Evolutionary conservation across 2,888 invertebrate genomes (phyloP).

Genomic region (Epinotia demarniana): DNA sequence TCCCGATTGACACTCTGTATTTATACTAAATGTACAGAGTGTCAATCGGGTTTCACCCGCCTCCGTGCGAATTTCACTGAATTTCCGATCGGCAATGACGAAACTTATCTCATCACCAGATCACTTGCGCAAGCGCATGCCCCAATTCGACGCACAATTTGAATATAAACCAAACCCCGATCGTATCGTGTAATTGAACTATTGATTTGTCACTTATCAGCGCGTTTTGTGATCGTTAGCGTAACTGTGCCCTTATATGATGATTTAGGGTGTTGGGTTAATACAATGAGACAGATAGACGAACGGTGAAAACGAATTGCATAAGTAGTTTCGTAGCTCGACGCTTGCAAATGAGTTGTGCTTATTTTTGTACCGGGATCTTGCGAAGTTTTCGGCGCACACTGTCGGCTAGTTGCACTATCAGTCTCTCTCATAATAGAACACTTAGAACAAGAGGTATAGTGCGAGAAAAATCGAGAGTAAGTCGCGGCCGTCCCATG

Average conservation of each 20-base stretch:
- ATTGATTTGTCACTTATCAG: slow-evolving; percentile 72
- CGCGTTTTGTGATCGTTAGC: slow-evolving; percentile 27
- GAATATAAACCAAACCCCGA: slow-evolving; percentile 57
- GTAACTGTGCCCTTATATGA: slow-evolving; percentile 17
- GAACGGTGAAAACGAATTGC: not conserved
- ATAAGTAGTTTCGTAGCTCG: not conserved
- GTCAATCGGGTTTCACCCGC: not conserved
- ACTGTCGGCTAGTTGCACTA: too few relatives aligned
- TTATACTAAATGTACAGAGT: too few relatives aligned
- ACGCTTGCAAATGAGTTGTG: not conserved
- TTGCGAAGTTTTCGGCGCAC: too few relatives aligned
- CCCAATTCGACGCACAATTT: slow-evolving; percentile 60
- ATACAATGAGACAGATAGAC: slow-evolving; percentile 10
- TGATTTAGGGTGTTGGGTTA: slow-evolving; percentile 4
- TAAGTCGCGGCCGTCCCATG: too few relatives aligned
- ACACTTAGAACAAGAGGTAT: too few relatives aligned
- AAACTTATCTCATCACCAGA: slow-evolving; percentile 26
- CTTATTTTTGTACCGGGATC: too few relatives aligned
- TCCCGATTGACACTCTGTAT: too few relatives aligned
- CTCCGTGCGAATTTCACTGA: not conserved
- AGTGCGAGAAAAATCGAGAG: too few relatives aligned
- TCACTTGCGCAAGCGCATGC: slow-evolving; percentile 29
- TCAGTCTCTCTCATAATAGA: too few relatives aligned
- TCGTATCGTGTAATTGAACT: slow-evolving; percentile 65
- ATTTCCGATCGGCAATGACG: slow-evolving; percentile 9